A percentile compares a stretch with the other conserved stretches of the same genome.
Conservation (phyloP, 2,888 invertebrate genomes). For the Pyralis farinalis region DNA sequence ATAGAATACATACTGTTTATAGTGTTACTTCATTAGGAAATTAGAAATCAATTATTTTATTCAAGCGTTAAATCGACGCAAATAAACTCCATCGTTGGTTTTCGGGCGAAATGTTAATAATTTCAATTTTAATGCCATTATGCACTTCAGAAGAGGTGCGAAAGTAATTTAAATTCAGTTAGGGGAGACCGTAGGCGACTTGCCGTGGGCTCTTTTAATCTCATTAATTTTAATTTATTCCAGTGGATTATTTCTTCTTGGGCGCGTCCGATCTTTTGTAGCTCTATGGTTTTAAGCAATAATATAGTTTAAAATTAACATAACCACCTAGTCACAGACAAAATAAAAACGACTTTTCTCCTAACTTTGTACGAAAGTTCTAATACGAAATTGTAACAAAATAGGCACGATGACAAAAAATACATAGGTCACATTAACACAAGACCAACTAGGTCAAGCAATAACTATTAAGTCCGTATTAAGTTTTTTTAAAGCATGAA, state of each 20-base stretch:
- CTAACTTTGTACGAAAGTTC: too few species aligned
- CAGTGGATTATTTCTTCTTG: conserved; percentile 62
- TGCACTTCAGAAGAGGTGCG: conserved; percentile 71
- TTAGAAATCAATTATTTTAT: neutral
- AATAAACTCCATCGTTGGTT: conserved; percentile 22
- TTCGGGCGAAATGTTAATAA: conserved; percentile 36
- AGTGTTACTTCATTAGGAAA: neutral
- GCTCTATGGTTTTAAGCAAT: conserved; percentile 15
- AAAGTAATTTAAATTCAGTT: conserved; percentile 74
- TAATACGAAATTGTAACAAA: too few species aligned
- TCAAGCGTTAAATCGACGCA: conserved; percentile 7
- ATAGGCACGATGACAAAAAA: too few species aligned
- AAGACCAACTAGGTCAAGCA: too few species aligned
- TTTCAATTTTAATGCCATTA: conserved; percentile 70
- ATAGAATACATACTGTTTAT: too few species aligned
- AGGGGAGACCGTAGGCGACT: conserved; percentile 46
- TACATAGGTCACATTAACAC: too few species aligned
- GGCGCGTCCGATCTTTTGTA: conserved; percentile 51
- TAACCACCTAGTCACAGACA: too few species aligned
- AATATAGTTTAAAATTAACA: neutral
- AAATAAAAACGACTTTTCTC: too few species aligned
- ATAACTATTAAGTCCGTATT: too few species aligned
- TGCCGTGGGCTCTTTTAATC: conserved; percentile 65
- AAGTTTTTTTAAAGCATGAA: too few species aligned
- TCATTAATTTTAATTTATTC: conserved; percentile 79